Percentiles rank a stretch among this genome's conserved stretches.
phyloP scores from a whole-genome alignment of 1,140 invertebrate species.

The Drosophila auraria region DNA sequence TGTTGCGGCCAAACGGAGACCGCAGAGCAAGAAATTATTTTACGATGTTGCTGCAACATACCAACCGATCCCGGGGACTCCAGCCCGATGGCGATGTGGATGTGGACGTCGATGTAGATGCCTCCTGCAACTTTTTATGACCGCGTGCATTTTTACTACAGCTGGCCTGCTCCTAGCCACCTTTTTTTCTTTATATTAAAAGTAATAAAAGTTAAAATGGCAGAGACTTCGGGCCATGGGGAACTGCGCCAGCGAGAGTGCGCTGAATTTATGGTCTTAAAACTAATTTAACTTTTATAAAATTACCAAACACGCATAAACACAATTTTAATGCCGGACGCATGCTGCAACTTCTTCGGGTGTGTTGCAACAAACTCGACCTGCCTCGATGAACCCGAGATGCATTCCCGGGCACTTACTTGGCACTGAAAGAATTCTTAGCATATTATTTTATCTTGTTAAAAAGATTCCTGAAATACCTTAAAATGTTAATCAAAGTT shows the following conservation, averaged over 20 bases:
- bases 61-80: conserved; percentile 7
- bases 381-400: conserved; percentile 30
- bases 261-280: conserved; percentile 80
- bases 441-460: no score
- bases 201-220: conserved; percentile 83
- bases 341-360: conserved; percentile 60
- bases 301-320: conserved; percentile 84
- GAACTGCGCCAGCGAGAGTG: conserved; percentile 24
- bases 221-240: conserved; percentile 23
- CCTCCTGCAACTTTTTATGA: conserved; percentile 76
- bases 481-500: no score
- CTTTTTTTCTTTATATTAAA: conserved; percentile 77
- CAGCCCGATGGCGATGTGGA: not conserved
- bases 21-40: conserved; percentile 68
- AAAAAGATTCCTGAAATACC: no score
- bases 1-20: conserved; percentile 53
- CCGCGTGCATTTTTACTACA: conserved; percentile 81
- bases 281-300: conserved; percentile 84
- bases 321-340: conserved; percentile 82
- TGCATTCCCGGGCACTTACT: conserved; percentile 42
- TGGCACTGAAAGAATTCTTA: not conserved
- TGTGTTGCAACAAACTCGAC: conserved; percentile 57
- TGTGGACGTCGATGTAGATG: conserved; percentile 48
- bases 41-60: conserved; percentile 67
- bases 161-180: conserved; percentile 59